Conservation (phyloP, 2,797 vertebrate species). For the Phataginus tricuspis region DNA sequence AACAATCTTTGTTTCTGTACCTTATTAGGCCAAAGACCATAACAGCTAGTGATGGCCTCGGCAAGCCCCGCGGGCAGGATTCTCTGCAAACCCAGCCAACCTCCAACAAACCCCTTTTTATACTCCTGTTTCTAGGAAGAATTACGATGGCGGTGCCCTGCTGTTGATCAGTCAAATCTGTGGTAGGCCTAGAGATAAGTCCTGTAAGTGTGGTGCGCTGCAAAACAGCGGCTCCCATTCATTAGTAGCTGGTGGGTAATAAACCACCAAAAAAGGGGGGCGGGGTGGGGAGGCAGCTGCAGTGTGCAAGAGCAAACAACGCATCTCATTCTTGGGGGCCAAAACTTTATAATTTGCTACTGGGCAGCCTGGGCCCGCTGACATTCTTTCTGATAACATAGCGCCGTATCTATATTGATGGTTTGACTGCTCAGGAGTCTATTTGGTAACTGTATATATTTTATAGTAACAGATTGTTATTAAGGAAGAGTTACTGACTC, state of each 20-base stretch:
- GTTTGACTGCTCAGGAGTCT: constrained; percentile 78
- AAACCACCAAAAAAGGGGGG: constrained; percentile 86
- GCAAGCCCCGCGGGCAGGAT: constrained; percentile 88
- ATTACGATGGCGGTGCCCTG: constrained; percentile 89
- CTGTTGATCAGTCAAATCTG: constrained; percentile 90
- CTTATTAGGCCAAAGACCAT: constrained; percentile 88
- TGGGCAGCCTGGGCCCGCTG: constrained; percentile 86
- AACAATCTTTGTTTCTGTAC: constrained; percentile 91
- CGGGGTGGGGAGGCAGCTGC: constrained; percentile 88
- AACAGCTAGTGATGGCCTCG: constrained; percentile 88
- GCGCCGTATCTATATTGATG: constrained; percentile 79
- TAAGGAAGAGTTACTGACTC: constrained; percentile 37
- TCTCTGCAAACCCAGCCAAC: constrained; percentile 89
- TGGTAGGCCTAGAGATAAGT: constrained; percentile 90
- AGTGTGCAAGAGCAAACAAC: constrained; percentile 89
- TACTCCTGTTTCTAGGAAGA: constrained; percentile 89
- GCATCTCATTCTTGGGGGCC: constrained; percentile 89
- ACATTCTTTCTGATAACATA: constrained; percentile 87
- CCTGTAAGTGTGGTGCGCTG: constrained; percentile 90
- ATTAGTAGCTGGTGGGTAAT: constrained; percentile 89
- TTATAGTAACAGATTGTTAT: neutral
- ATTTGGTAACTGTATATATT: constrained; percentile 77
- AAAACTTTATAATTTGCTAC: constrained; percentile 89
- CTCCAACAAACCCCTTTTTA: constrained; percentile 92
- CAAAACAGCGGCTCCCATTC: constrained; percentile 92